Base-by-base conservation (phyloP, 64 coral and sea anemone genomes). In the Montipora efflorescens region DNA sequence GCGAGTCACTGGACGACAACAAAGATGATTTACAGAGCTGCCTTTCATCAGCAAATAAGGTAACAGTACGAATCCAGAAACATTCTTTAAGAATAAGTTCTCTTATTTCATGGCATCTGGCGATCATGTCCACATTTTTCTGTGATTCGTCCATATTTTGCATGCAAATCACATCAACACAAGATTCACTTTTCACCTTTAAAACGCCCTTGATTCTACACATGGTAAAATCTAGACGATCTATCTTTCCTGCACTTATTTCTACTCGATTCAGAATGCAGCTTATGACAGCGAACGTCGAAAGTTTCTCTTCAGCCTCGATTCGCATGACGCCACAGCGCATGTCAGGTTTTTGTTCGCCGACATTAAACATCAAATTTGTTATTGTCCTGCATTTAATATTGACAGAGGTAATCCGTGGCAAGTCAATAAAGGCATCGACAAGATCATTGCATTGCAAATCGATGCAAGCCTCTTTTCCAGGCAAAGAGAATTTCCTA, bases 151-250 rank as follows among this genome's bases (percentile, higher is more conserved):
- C 15, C 20, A 69, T 9, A 19, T 84, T 68, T 68, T 55, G 25
- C 28, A 84, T 67, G 14, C 59, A 68, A 6, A 84, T 68, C 22
- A 68, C 61, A 15, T 84, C 81, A 22, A 84, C 36, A n/a, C 5
- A 11, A 11, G 61, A 21, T 36, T 43, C 61, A 68, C 59, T 43
- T n/a, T 67, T 59, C 25, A 84, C 14, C 19, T 84, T 69, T 61
- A 84, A 11, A 46, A 46, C 81, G 3, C 79, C 79, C 15, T 68
- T 84, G 61, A 84, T 84, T 20, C 81, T 28, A 84, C 81, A 84
- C 46, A 19, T 18, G 36, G 18, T 36, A 47, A 84, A 84, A 84
- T 84, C 15, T 23, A 84, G 59, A 15, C 67, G 64, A 68, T 47
- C 59, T 47, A 67, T 67, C 68, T 84, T 45, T 1, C 47, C 81